Conservation (phyloP, 1,140 invertebrate species). For the Tetragonula clypearis region DNA sequence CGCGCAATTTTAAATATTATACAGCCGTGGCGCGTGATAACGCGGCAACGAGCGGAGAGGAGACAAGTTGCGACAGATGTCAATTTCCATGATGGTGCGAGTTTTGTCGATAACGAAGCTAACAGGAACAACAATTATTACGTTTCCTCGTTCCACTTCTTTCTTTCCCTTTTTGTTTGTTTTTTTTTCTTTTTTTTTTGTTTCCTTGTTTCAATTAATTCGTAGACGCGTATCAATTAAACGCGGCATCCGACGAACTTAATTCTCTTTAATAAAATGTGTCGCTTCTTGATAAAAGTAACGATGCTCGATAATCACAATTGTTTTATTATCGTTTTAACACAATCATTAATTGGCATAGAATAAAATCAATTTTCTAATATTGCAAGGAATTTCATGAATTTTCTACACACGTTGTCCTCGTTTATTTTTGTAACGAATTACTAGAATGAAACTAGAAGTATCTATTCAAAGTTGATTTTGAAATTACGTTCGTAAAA, state of each 20-base stretch:
- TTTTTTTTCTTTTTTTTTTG: not conserved
- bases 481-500: no score
- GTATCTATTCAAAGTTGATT: no score
- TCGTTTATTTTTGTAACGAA: no score
- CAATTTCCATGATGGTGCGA: constrained; percentile 47
- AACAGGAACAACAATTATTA: constrained; percentile 48
- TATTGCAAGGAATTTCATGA: no score
- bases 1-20: constrained; percentile 5
- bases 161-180: not conserved
- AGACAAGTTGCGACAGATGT: constrained; percentile 46
- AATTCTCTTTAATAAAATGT: not conserved
- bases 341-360: no score
- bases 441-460: no score
- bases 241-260: not conserved
- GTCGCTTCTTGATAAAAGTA: not conserved
- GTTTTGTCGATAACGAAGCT: constrained; percentile 43
- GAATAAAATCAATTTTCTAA: no score
- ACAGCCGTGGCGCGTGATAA: constrained; percentile 8
- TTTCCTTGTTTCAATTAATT: constrained; percentile 35
- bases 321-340: not conserved
- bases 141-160: not conserved
- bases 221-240: constrained; percentile 39
- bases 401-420: no score
- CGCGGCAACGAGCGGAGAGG: constrained; percentile 1
- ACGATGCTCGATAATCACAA: not conserved